These are phyloP conservation scores for Stichodactyla mertensii DNA, from an alignment of 64 coral and sea anemone genomes.

Conservation along the genomic window DNA sequence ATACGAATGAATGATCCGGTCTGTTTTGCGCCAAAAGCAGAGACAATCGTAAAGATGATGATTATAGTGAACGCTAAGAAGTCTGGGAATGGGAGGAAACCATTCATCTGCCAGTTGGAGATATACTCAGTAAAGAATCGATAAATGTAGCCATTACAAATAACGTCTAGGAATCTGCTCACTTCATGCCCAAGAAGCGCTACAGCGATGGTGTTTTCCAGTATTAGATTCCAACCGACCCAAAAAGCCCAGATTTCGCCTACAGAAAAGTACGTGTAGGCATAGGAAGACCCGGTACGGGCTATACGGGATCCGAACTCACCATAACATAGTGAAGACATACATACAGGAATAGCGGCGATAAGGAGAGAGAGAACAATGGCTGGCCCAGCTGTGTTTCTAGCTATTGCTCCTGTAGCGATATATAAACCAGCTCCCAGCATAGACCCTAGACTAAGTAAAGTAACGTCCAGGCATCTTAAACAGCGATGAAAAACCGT, in stretches of 20 bases:
- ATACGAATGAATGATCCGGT: slow-evolving; percentile 58
- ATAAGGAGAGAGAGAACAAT: slow-evolving; percentile 76
- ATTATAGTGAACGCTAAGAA: slow-evolving; percentile 64
- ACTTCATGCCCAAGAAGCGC: slow-evolving; percentile 70
- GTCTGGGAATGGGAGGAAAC: slow-evolving; percentile 58
- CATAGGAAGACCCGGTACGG: slow-evolving; percentile 72
- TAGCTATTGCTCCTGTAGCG: slow-evolving; percentile 78
- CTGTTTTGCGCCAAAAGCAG: slow-evolving; percentile 49
- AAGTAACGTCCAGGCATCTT: slow-evolving; percentile 50
- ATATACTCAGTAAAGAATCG: slow-evolving; percentile 49
- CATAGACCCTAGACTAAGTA: slow-evolving; percentile 83
- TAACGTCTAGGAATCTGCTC: slow-evolving; percentile 56
- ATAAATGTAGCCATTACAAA: slow-evolving; percentile 45
- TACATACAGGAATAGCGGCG: slow-evolving; percentile 65
- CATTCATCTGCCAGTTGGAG: slow-evolving; percentile 35
- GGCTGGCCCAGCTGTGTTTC: slow-evolving; percentile 79
- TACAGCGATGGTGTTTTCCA: slow-evolving; percentile 74
- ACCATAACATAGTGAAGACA: slow-evolving; percentile 79
- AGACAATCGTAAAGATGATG: slow-evolving; percentile 37
- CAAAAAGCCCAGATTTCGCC: slow-evolving; percentile 91
- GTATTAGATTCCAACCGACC: slow-evolving; percentile 80
- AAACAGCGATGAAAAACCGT: slow-evolving; percentile 67
- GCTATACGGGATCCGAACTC: slow-evolving; percentile 80
- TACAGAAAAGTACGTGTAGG: slow-evolving; percentile 65
- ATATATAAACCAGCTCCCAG: slow-evolving; percentile 78